Base-by-base conservation (phyloP, 2,797 vertebrate species). In the Coranthus polyacanthus region DNA sequence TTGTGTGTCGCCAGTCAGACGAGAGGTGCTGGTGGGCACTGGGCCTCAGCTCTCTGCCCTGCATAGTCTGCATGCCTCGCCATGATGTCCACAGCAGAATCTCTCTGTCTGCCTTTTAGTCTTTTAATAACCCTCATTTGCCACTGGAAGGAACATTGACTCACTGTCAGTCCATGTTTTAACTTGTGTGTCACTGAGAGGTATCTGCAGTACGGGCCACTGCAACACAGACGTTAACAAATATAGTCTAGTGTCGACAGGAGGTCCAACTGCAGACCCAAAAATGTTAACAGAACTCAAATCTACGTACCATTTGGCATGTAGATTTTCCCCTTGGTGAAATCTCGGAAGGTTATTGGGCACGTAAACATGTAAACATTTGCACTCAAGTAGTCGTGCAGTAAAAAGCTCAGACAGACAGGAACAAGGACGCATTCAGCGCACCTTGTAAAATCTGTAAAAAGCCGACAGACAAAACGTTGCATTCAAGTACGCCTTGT, bases 51-150 rank as follows among this genome's bases (percentile, higher is more conserved):
- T 39, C 4, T 0, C 24, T 68, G 68, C 38, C 58, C 68, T 65
- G 63, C 73, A 85, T 86, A 81, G 68, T 71, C 75, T 17, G 47
- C 72, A 84, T 90, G 72, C 85, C 74, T 82, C 56, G 47, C 65
- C 79, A 5, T 43, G 72, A 72, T 72, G 70, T 68, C 79, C 72
- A 54, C 68, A 62, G 80, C 68, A 76, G 41, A 81, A 55, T 47
- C 45, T 41, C 62, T 70, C 79, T 50, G 79, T 87, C 79, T 78
- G 75, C 34, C 60, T 74, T 55, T 76, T 49, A 60, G 66, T 66
- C 83, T 90, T 90, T 92, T 90, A 82, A 85, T 90, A 90, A 87
- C 88, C 67, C 52, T 73, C 58, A 64, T 85, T 79, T 84, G 73
- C 63, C 53, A 26, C 62, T 38, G 60, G 49, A 76, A 79, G 70